Evolutionary conservation across 2,888 invertebrate genomes (phyloP).

Genomic region (Camptogramma bilineatum): DNA sequence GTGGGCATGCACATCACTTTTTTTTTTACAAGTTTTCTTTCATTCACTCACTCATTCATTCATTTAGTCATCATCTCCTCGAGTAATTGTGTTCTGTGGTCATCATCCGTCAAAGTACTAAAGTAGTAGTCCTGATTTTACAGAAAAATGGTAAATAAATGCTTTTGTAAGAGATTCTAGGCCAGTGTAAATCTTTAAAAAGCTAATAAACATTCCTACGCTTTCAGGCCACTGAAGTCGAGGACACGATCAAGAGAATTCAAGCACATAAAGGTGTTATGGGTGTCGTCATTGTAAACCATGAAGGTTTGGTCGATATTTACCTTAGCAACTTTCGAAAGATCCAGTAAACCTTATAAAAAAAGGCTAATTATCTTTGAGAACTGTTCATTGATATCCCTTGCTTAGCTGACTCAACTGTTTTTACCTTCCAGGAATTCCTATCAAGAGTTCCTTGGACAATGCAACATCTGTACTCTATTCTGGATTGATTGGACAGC

Average conservation of each 20-base stretch:
- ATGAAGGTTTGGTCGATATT: constrained; percentile 92
- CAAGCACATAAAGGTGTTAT: constrained; percentile 98
- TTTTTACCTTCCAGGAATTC: constrained; percentile 86
- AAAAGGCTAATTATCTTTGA: not conserved
- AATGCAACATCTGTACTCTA: constrained; percentile 98
- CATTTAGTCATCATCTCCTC: not conserved
- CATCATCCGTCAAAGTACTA: not conserved
- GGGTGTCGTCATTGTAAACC: constrained; percentile 98
- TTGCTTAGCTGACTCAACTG: too few relatives aligned
- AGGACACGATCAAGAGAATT: constrained; percentile 98
- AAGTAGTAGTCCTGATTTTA: not conserved
- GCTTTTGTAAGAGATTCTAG: not conserved
- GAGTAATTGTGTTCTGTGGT: too few relatives aligned
- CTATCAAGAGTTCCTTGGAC: constrained; percentile 96
- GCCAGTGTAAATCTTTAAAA: not conserved
- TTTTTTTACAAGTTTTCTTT: too few relatives aligned
- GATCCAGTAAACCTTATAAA: constrained; percentile 5
- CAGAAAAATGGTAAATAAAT: constrained; percentile 23
- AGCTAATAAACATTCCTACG: not conserved
- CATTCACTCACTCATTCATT: not conserved
- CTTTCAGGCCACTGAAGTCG: constrained; percentile 93
- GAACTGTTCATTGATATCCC: too few relatives aligned
- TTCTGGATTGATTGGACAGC: constrained; percentile 95
- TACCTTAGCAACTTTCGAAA: constrained; percentile 45
- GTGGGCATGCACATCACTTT: too few relatives aligned